Evolutionary conservation across 2,888 invertebrate genomes (phyloP).

Genomic region (Poecilobothrus nobilitatus): DNA sequence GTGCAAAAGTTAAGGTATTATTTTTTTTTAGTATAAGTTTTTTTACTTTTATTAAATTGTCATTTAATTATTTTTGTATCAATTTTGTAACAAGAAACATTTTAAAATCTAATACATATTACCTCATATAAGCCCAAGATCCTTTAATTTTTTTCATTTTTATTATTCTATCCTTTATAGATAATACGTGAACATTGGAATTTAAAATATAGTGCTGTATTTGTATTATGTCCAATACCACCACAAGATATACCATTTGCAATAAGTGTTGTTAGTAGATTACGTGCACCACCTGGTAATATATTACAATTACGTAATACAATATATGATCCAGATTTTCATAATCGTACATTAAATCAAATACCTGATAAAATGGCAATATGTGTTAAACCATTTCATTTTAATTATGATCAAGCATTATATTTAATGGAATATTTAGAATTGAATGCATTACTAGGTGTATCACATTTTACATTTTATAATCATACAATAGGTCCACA

Average conservation of each 20-base stretch:
- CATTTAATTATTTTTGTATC: background rate
- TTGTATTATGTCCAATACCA: conserved; percentile 71
- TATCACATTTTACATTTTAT: conserved; percentile 81
- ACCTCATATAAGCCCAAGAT: no score
- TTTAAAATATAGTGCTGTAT: conserved; percentile 83
- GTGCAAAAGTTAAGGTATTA: conserved; percentile 64
- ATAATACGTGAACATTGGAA: conserved; percentile 91
- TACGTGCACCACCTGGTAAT: conserved; percentile 56
- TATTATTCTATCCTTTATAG: conserved; percentile 37
- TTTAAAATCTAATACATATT: conserved; percentile 3
- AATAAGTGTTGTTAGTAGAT: conserved; percentile 60
- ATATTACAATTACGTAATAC: conserved; percentile 55
- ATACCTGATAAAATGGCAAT: conserved; percentile 57
- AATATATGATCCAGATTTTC: conserved; percentile 43
- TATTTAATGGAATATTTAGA: conserved; percentile 86
- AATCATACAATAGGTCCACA: conserved; percentile 77
- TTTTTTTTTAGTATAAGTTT: background rate
- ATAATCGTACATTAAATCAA: conserved; percentile 30
- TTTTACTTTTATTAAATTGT: conserved; percentile 14
- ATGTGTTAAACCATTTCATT: conserved; percentile 87
- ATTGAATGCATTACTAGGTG: conserved; percentile 73
- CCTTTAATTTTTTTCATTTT: conserved; percentile 7
- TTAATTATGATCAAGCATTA: conserved; percentile 73
- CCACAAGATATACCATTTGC: conserved; percentile 51
- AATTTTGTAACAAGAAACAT: background rate